These are phyloP conservation scores for Perodicticus potto DNA, from an alignment of 2,797 vertebrate species.

Conservation along the genomic window DNA sequence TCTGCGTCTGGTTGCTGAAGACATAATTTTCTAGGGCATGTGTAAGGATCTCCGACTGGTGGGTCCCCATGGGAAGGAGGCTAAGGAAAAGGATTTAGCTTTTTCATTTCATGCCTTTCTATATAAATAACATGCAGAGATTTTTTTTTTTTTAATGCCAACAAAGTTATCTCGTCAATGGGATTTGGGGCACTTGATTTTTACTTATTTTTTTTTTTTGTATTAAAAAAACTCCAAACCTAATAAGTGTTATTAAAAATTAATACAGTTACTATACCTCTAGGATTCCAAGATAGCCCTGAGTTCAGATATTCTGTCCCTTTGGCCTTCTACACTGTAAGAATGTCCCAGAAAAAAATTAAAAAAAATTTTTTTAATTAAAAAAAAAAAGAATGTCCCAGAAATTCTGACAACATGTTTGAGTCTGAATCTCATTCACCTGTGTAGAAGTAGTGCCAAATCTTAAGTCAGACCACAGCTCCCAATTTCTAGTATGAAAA, in stretches of 20 bases:
- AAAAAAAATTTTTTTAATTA: no score
- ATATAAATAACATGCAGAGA: neutral
- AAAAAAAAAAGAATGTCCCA: neutral
- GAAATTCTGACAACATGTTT: neutral
- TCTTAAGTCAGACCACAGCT: neutral
- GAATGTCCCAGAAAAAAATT: neutral
- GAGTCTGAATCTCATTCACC: neutral
- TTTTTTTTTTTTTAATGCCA: neutral
- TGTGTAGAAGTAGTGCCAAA: neutral
- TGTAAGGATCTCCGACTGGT: neutral
- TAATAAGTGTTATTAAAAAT: conserved; percentile 30
- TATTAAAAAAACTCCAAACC: neutral
- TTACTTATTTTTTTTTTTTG: neutral
- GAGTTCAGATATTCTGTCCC: conserved; percentile 1
- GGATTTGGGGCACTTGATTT: neutral
- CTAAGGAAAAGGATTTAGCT: neutral
- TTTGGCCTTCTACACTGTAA: neutral
- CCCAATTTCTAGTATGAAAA: neutral
- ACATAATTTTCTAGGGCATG: neutral
- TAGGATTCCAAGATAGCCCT: neutral
- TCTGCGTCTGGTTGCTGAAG: neutral
- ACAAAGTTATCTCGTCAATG: neutral
- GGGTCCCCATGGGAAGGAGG: neutral
- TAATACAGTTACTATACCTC: neutral
- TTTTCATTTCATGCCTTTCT: neutral